Conservation (phyloP, 2,113 vertebrate genomes). For the Struthio camelus region DNA sequence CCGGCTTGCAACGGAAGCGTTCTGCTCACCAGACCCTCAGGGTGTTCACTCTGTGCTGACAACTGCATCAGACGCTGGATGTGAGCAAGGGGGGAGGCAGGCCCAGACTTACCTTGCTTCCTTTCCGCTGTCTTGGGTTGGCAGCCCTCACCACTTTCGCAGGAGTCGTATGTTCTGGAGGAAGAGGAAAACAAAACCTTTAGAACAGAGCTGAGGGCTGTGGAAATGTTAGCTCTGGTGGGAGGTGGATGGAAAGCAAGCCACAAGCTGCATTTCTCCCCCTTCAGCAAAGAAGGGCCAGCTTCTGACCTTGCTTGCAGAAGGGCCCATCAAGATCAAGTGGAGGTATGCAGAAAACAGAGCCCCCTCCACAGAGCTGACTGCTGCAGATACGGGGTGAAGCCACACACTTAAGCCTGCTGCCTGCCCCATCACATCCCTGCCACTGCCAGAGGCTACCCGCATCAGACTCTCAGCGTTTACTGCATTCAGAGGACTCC, state of each 20-base stretch:
- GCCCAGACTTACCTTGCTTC: conserved; percentile 88
- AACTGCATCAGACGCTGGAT: background rate
- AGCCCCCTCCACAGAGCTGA: background rate
- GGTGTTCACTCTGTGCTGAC: background rate
- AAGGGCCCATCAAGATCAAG: background rate
- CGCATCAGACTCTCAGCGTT: too few relatives aligned
- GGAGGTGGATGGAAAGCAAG: background rate
- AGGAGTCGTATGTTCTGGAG: conserved; percentile 85
- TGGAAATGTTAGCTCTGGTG: background rate
- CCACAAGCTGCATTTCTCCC: background rate
- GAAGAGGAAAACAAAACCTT: conserved; percentile 38
- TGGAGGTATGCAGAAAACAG: background rate
- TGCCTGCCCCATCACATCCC: background rate
- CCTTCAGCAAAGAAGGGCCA: background rate
- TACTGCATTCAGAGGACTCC: background rate
- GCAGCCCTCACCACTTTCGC: conserved; percentile 95
- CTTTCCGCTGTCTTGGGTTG: conserved; percentile 85
- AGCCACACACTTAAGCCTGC: too few relatives aligned
- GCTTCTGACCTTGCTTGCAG: background rate
- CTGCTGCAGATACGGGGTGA: background rate
- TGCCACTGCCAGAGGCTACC: too few relatives aligned
- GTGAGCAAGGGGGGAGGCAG: accelerated
- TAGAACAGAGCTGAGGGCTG: background rate
- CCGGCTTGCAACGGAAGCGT: accelerated
- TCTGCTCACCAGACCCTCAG: background rate